These are phyloP conservation scores for Fregetta grallaria DNA, from an alignment of 2,113 vertebrate genomes.

Conservation along the genomic window DNA sequence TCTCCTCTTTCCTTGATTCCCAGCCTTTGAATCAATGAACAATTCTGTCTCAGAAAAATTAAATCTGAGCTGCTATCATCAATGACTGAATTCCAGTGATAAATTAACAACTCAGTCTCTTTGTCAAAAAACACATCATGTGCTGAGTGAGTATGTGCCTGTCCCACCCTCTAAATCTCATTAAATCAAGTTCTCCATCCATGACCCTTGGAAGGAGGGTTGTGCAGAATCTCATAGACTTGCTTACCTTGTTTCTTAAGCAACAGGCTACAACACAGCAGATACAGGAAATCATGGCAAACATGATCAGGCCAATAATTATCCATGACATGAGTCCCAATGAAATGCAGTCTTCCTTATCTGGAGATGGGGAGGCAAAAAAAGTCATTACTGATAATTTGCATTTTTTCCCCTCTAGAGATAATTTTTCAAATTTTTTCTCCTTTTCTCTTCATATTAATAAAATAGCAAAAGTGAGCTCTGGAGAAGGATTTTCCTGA, in stretches of 20 bases:
- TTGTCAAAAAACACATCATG: background rate
- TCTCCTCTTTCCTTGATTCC: background rate
- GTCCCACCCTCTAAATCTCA: background rate
- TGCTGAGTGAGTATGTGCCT: background rate
- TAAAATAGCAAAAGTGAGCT: background rate
- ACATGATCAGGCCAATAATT: slow-evolving; percentile 36
- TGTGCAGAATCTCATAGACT: background rate
- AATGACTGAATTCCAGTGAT: background rate
- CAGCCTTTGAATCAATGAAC: slow-evolving; percentile 32
- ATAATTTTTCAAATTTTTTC: background rate
- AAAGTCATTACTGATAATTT: background rate
- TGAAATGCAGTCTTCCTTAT: slow-evolving; percentile 48
- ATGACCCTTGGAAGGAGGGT: background rate
- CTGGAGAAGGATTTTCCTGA: background rate
- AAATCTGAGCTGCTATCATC: slow-evolving; percentile 19
- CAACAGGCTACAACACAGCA: slow-evolving; percentile 37
- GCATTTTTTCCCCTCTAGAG: background rate
- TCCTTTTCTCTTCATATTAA: background rate
- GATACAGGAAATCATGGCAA: slow-evolving; percentile 28
- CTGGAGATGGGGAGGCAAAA: background rate
- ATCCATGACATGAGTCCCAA: slow-evolving; percentile 56
- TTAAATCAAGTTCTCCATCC: background rate
- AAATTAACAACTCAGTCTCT: slow-evolving; percentile 2
- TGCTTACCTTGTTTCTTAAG: slow-evolving; percentile 70
- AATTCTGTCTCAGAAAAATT: slow-evolving; percentile 20